Base-by-base conservation (phyloP, 2,797 vertebrate genomes). In the Pangasius krempfi region DNA sequence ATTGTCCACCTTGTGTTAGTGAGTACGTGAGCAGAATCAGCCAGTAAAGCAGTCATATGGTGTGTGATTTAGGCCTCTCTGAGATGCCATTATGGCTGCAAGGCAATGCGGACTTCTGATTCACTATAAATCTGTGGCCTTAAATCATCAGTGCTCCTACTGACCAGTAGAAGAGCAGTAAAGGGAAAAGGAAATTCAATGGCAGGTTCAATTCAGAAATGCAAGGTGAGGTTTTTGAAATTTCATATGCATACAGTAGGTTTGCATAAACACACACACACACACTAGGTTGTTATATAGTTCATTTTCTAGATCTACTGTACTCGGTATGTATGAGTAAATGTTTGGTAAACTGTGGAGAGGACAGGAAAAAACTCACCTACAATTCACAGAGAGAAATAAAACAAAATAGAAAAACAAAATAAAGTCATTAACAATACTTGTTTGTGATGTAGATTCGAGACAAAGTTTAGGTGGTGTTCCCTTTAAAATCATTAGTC, bases 41-140 rank as follows among this genome's bases (percentile, higher is more conserved):
- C 81, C 86, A 85, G 85, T 91, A 89, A 91, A 91, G 25, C 86
- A 79, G 75, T 90, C 84, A 80, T 56, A 80, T 54, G 70, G 12
- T 30, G 30, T 33, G 85, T 89, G 76, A 89, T 91, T 90, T 89
- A 89, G 83, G 58, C 37, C 14, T 64, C 54, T 54, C 22, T 33
- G 75, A 89, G 82, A 56, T 37, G 80, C 66, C 86, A 81, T 83
- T 86, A 87, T 84, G 25, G 54, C 58, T 68, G 68, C 56, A 72
- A 84, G 83, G 86, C 85, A 85, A 52, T 37, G 62, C 8, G 58
- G 56, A 86, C 22, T 72, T 84, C 86, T 68, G 83, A 84, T 90
- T 91, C n/a, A 3, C 83, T 84, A 54, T 86, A 89, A 91, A 90
- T 91, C 84, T 84, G n/a, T 16, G 33, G 22, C 40, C 27, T 58